Base-by-base conservation (phyloP, 2,797 vertebrate genomes). In the Pristis pectinata region DNA sequence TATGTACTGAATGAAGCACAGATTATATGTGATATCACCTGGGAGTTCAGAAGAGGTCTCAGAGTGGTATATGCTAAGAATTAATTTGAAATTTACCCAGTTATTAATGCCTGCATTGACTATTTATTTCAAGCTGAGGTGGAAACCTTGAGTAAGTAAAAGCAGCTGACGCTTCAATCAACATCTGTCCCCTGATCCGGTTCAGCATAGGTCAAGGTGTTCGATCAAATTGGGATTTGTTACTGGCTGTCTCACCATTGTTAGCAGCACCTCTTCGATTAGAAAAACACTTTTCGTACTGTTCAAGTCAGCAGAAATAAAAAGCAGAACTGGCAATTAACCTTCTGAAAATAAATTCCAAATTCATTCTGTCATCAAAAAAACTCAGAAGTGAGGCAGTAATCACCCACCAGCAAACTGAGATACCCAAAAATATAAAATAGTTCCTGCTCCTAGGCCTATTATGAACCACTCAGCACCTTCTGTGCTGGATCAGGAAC, bases 361-460 rank as follows among this genome's bases (percentile, higher is more conserved):
- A 67, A 91, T 91, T 67, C 59, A 91, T 67, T 64, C 56, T 41
- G n/a, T 67, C 59, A 91, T 67, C 87, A 91, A 67, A 91, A 91
- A 4, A 19, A 41, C 13, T n/a, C n/a, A 91, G 9, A 41, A 41
- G 59, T 37, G n/a, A 67, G 61, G n/a, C 15, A 24, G 87, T 67
- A 64, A 8, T 37, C n/a, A 22, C 37, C 59, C 10, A 0, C n/a
- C 17, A 61, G 8, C 15, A 17, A 91, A 41, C 19, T 61, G 59
- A 61, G 34, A 64, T n/a, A 19, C n/a, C 30, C 30, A 61, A 19
- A n/a, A 89, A 89, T 89, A 61, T 37, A 34, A 61, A 56, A 64
- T 70, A 61, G 3, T 89, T 89, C 15, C 34, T 17, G 13, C 56
- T 89, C 59, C 85, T 61, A 15, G 61, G 34, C 34, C 27, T 19